Percentiles rank a stretch among this genome's conserved stretches.
Evolutionary conservation across 2,113 vertebrate genomes (phyloP).

Genomic region (Marmota flaviventris): DNA sequence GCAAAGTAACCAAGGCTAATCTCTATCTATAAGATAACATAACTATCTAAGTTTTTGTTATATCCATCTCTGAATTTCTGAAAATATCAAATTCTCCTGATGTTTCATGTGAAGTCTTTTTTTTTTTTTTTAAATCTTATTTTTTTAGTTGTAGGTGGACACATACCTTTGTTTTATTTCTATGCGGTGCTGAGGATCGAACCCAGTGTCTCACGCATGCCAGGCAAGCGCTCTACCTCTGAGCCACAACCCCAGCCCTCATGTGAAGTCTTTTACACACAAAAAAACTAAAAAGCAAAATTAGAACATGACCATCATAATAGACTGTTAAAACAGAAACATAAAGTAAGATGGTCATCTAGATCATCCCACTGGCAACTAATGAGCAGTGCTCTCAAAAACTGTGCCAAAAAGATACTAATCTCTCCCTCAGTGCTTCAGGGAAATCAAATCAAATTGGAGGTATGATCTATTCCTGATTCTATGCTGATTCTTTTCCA

Average conservation of each 20-base stretch:
- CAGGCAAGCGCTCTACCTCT: no score
- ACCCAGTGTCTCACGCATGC: no score
- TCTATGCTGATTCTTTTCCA: neutral
- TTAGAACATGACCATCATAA: neutral
- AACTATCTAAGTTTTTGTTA: neutral
- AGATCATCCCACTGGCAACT: neutral
- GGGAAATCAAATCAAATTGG: neutral
- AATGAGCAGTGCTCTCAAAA: neutral
- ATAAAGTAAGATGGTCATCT: neutral
- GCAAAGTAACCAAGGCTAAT: neutral
- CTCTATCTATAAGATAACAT: neutral
- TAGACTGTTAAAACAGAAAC: neutral
- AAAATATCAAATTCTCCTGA: neutral
- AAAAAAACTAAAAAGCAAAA: constrained; percentile 44
- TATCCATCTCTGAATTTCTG: neutral
- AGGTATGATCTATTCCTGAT: neutral
- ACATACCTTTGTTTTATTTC: no score
- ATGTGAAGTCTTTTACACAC: neutral
- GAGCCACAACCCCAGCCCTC: no score
- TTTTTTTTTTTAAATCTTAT: no score
- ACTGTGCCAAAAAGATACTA: neutral
- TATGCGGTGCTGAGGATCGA: no score
- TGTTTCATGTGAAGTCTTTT: neutral
- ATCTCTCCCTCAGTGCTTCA: neutral
- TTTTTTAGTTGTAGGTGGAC: no score